phyloP scores from a whole-genome alignment of 1,140 invertebrate species.

The Cardiocondyla obscurior region DNA sequence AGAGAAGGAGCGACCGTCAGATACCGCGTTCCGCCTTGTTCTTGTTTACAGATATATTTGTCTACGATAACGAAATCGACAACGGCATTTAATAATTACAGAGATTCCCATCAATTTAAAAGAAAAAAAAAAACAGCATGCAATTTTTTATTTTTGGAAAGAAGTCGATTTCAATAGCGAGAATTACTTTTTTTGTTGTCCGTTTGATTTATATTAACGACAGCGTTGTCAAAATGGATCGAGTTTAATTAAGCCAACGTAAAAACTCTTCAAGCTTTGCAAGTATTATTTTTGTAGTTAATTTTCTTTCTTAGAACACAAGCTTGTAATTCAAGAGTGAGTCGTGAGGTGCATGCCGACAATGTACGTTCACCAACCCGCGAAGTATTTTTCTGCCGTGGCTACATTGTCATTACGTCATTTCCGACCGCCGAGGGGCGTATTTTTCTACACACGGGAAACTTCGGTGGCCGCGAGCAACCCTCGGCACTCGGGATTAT shows the following conservation, averaged over 20 bases:
- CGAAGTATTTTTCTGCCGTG: neutral
- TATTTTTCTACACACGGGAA: slow-evolving; percentile 14
- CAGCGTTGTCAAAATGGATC: neutral
- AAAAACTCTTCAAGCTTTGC: neutral
- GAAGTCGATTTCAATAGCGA: neutral
- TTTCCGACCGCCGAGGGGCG: slow-evolving; percentile 13
- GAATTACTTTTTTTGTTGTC: neutral
- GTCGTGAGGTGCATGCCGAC: neutral
- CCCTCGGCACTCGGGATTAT: slow-evolving; percentile 27
- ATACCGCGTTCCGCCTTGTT: neutral
- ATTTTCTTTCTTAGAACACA: neutral
- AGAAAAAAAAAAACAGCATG: too few species aligned
- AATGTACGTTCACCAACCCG: neutral
- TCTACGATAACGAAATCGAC: slow-evolving; percentile 53
- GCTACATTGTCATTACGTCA: slow-evolving; percentile 34
- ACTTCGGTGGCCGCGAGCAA: slow-evolving; percentile 1
- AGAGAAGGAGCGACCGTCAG: neutral
- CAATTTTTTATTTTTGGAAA: neutral
- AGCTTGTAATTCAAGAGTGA: neutral
- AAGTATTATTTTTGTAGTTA: neutral
- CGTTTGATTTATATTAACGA: neutral
- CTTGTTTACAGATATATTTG: slow-evolving; percentile 72
- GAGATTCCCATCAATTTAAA: too few species aligned
- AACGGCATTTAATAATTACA: slow-evolving; percentile 61
- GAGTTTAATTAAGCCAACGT: neutral